Evolutionary conservation across 2,888 invertebrate genomes (phyloP), one percentile per base, ranked within the genome.

Genomic region (Frankliniella intonsa): DNA sequence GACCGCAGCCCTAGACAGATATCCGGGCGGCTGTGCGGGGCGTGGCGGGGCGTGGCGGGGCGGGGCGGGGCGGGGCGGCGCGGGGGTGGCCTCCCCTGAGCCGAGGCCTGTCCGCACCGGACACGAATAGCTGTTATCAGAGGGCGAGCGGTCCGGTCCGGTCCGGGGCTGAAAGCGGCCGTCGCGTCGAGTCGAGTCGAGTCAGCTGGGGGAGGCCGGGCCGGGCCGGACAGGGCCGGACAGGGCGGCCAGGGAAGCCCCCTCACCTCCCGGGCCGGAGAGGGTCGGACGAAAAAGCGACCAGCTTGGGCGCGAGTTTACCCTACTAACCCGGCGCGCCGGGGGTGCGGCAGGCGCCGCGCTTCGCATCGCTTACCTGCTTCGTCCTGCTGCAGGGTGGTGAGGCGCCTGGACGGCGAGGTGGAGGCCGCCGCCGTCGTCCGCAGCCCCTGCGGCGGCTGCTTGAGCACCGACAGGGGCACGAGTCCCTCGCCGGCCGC

Each of bases 401-500:
- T 81, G 76, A 80, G 83, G 83, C 90, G 89, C 84, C 90, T 89
- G 82, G 91, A 90, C 80, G 91, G 91, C 82, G 91, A 91, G 81
- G 90, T 90, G 84, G 90, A 88, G 84, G 86, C 86, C 76, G 87
- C 86, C 17, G 87, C 85, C 50, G 82, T 82, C 84, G 85, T 85
- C 83, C 88, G 87, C 81, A 87, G 86, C 76, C 85, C 92, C 86
- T 92, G 89, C 86, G 95, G 93, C 81, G 92, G 92, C 86, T 93
- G 93, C 87, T 94, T 93, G 84, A 96, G 92, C 85, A 94, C 93
- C 85, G 93, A 91, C 3, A 92, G 91, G 49, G 95, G 96, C 84
- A 96, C 95, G 82, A 95, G 90, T 82, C 96, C 96, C 87, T 95
- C 95, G 79, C 92, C 92, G 80, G 92, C 90, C 82, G 91, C 92